Evolutionary conservation across 2,888 invertebrate species (phyloP), one percentile per base, ranked within the genome.

Genomic region (Epinotia ramella): DNA sequence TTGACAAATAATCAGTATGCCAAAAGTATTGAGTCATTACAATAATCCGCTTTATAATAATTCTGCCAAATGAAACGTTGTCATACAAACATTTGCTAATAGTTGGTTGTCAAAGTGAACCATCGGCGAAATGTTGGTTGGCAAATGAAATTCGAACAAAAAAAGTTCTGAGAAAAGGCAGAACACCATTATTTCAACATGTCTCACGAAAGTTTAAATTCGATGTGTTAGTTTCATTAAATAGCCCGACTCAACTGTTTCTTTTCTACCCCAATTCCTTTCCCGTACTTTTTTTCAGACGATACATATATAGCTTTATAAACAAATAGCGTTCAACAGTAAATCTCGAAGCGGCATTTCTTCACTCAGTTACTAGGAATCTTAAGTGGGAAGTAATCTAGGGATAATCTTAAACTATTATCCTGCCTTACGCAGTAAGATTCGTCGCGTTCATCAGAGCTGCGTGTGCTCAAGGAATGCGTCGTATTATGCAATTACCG

Each of bases 371-470:
- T 86, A 87, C 84, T 87, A 88, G 86, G 89, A 91, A 91, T 92
- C 81, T 89, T 88, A 90, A 91, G 89, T 88, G 86, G 84, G 84
- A 82, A 84, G 87, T 84, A 88, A 89, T 90, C 87, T 87, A 84
- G 84, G 81, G 83, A 86, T 84, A 79, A 76, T 78, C 79, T 60
- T 77, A 73, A 79, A 77, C 78, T 77, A 79, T 82, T 83, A 83
- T 81, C 81, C 81, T 79, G 78, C 81, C 83, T 83, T 81, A 82
- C 79, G 81, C 82, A 81, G 80, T 81, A 83, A 83, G 82, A 86
- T 87, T 85, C 83, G 83, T 81, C 80, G 81, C 79, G 80, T 78
- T 78, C 79, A 80, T 81, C 84, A 81, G 77, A 73, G 76, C 78
- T 78, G 78, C 79, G 77, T 78, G 79, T 69, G 44, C 67, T 62